Evolutionary conservation across 2,113 vertebrate genomes (phyloP).

Genomic region (Leptodactylus fuscus): DNA sequence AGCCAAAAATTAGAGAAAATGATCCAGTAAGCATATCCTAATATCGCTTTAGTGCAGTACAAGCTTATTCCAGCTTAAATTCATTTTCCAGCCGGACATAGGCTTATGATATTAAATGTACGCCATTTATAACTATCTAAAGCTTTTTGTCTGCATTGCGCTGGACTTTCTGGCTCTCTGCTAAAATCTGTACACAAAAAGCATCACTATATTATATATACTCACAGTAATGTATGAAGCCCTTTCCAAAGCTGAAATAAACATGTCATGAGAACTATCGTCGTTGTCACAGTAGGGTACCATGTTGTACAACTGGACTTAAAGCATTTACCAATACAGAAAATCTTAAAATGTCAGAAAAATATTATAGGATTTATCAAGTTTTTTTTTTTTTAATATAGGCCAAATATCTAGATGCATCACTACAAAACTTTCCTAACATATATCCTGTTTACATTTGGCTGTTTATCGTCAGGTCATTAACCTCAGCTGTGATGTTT

Average conservation of each 20-base stretch:
- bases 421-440: too few species aligned
- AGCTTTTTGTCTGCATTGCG: constrained; percentile 32
- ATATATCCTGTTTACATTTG: too few species aligned
- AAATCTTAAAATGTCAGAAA: too few species aligned
- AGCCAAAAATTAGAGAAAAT: constrained; percentile 44
- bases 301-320: neutral
- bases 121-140: constrained; percentile 45
- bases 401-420: too few species aligned
- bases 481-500: too few species aligned
- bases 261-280: neutral
- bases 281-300: neutral
- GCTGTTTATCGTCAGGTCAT: too few species aligned
- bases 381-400: too few species aligned
- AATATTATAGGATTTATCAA: too few species aligned
- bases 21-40: constrained; percentile 54
- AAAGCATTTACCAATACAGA: neutral
- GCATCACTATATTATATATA: neutral
- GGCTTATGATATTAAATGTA: constrained; percentile 51
- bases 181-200: constrained; percentile 8
- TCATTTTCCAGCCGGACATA: constrained; percentile 53
- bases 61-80: constrained; percentile 47
- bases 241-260: neutral
- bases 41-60: constrained; percentile 40
- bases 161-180: constrained; percentile 22
- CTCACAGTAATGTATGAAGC: neutral